Evolutionary conservation across 2,797 vertebrate species (phyloP), one percentile per base, ranked within the genome.

Genomic region (Phataginus tetradactyla): DNA sequence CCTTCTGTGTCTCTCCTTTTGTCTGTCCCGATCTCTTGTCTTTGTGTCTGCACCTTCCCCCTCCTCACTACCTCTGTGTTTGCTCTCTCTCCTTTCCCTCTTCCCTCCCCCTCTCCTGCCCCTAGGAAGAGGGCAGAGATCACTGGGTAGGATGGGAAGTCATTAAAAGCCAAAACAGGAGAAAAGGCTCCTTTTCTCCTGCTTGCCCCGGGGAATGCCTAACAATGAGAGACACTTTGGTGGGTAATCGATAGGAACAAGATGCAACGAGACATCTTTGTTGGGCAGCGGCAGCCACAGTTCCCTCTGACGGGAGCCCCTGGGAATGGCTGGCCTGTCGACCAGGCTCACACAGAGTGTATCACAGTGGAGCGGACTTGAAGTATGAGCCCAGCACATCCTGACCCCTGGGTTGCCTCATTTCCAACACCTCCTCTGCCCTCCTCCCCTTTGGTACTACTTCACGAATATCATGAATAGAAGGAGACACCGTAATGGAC

Each of bases 221-320:
- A 98, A 98, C 97, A 97, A 98, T 96, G 98, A 98, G 98, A 98
- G 96, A 98, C 97, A 97, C 90, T 98, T 98, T 98, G 97, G 92
- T 97, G 97, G 95, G 96, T 98, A 98, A 98, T 98, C 98, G 79
- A 98, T 98, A 98, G 85, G 97, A 98, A 98, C 97, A 98, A 98
- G 98, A 98, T 97, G 96, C 97, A 97, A 96, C 27, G 66, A 96
- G 97, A 98, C 96, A 92, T 98, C 98, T 98, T 98, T 98, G 98
- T 98, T 98, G 98, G 97, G 96, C 87, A 63, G 23, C 18, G 34
- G 78, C 86, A 75, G 93, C 81, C 0, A 78, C 74, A 77, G 81
- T 97, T 96, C 90, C 97, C 92, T 95, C 92, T 94, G 96, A 96
- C 97, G 0, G 0, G 95, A 97, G 96, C 97, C 98, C 27, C n/a